Conservation (phyloP, 2,113 vertebrate species). For the Antennarius striatus region DNA sequence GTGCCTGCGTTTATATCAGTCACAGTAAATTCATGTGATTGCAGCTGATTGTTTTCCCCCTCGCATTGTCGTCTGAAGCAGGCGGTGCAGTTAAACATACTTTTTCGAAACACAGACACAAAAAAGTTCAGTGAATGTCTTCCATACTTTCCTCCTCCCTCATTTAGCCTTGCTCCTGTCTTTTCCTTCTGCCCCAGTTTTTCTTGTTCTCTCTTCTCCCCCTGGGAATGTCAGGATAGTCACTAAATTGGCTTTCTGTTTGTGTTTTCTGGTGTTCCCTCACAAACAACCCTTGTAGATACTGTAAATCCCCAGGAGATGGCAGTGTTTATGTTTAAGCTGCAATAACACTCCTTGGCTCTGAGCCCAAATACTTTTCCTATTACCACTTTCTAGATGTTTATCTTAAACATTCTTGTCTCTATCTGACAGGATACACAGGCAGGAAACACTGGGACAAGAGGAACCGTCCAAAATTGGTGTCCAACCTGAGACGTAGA, state of each 20-base stretch:
- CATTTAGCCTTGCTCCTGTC: conserved; percentile 21
- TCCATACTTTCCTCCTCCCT: not conserved
- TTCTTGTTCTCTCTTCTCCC: conserved; percentile 27
- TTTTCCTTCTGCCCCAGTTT: conserved; percentile 43
- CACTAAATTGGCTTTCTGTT: conserved; percentile 44
- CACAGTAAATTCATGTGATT: conserved; percentile 9
- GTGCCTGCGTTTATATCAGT: not conserved
- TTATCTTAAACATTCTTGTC: conserved; percentile 14
- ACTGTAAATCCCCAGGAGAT: conserved; percentile 58
- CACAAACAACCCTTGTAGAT: conserved; percentile 45
- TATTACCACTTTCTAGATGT: conserved; percentile 3
- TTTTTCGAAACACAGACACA: no score
- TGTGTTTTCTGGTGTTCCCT: conserved; percentile 43
- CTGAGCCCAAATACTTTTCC: conserved; percentile 23
- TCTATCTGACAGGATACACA: conserved; percentile 19
- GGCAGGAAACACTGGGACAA: not conserved
- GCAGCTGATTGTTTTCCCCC: not conserved
- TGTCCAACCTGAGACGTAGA: no score
- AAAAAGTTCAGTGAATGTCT: not conserved
- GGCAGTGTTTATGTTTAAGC: conserved; percentile 61
- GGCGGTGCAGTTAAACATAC: no score
- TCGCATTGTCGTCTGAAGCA: no score
- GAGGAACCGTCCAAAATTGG: not conserved
- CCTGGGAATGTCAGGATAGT: conserved; percentile 41
- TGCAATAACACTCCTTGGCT: conserved; percentile 22